These are phyloP conservation scores for Apeira syringaria DNA, from an alignment of 2,888 invertebrate genomes.

Conservation along the genomic window DNA sequence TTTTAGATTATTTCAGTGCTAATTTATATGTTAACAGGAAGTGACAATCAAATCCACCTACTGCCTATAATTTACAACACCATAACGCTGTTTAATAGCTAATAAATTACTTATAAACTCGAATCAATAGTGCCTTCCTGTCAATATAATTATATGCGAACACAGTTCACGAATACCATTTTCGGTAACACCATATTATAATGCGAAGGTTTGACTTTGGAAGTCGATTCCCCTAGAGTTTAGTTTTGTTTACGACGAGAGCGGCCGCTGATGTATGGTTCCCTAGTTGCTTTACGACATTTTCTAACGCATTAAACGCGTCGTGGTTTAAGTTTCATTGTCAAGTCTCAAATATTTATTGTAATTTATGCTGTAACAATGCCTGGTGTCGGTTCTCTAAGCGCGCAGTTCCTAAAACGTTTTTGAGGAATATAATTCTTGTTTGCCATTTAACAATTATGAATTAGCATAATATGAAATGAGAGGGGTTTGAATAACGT, in stretches of 20 bases:
- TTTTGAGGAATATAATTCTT: constrained; percentile 39
- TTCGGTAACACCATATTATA: constrained; percentile 55
- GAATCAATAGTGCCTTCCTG: constrained; percentile 22
- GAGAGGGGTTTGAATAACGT: constrained; percentile 19
- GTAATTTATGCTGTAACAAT: constrained; percentile 55
- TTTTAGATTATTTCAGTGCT: too few relatives aligned
- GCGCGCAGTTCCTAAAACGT: constrained; percentile 39
- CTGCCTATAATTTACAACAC: constrained; percentile 16
- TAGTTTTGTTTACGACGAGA: constrained; percentile 48
- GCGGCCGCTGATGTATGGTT: constrained; percentile 47
- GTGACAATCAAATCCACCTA: constrained; percentile 13
- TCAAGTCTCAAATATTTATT: constrained; percentile 50
- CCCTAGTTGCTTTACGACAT: constrained; percentile 42
- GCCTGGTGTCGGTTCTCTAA: constrained; percentile 32
- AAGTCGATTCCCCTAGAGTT: constrained; percentile 48
- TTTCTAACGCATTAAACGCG: constrained; percentile 23
- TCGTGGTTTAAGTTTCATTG: constrained; percentile 29
- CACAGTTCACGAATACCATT: constrained; percentile 41
- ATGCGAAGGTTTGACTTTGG: constrained; percentile 44
- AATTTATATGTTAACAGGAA: constrained; percentile 18
- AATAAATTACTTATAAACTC: constrained; percentile 20
- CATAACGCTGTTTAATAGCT: constrained; percentile 18
- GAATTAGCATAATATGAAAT: constrained; percentile 35
- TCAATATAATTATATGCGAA: constrained; percentile 31
- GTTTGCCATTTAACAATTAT: constrained; percentile 45